Base-by-base conservation (phyloP, 2,888 invertebrate species). In the Thymelicus lineola region DNA sequence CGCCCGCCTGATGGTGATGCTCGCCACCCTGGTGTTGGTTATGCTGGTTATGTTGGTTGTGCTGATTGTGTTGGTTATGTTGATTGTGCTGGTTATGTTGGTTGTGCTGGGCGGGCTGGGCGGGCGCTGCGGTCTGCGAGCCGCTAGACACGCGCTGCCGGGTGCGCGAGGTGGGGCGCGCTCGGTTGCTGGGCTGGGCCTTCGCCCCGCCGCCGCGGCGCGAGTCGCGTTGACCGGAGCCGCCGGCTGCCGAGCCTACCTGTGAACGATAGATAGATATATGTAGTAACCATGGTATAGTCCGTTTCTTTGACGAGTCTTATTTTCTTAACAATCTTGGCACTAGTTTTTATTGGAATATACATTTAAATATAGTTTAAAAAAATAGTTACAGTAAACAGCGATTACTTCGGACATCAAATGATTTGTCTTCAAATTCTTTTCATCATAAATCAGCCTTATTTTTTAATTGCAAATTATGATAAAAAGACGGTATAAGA, bases 191-290 rank as follows among this genome's bases (percentile, higher is more conserved):
- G 87, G 87, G 74, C 88, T 82, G 75, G 69, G 76, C 69, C 86
- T 79, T 73, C 46, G 38, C 72, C 70, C 85, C 84, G 82, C 86
- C 81, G 81, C 88, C 77, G 82, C 91, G 91, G 14, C 91, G 82
- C 65, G 86, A 81, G 74, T 89, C 89, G 5, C 91, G 86, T 75
- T 84, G 85, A 3, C 84, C 89, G 0, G 89, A 88, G 6, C 89
- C 87, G 60, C 87, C 75, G 36, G 89, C 86, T 53, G 88, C 86
- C 50, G 82, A 81, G 17, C 90, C 88, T 67, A 82, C 90, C 91
- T 84, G 83, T 60, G 35, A 42, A 0, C 5, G 6, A 10, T 46
- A 10, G 14, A 14, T 15, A 63, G 28, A 5, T 28, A 28, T 28
- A 5, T 28, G 5, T 28, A 2, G 28, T 28, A 28, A 28, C 3